These are phyloP conservation scores for Acanthosoma haemorrhoidale DNA, from an alignment of 2,888 invertebrate species.

Conservation along the genomic window DNA sequence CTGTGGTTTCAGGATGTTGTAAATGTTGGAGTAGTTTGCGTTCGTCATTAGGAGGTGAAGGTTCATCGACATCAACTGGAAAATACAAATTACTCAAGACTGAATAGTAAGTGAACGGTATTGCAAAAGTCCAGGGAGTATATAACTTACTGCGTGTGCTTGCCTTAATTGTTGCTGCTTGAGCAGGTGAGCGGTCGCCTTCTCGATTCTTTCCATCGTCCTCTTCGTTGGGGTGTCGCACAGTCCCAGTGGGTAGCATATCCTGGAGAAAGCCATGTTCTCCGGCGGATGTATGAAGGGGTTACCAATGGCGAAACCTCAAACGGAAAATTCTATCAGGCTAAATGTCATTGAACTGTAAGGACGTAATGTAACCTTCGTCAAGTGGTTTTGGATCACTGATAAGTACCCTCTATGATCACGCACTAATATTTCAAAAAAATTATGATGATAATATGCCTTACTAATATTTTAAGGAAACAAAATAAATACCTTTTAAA, in stretches of 20 bases:
- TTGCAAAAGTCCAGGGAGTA: too few species aligned
- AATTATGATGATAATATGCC: too few species aligned
- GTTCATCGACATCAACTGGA: conserved; percentile 38
- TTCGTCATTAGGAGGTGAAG: conserved; percentile 34
- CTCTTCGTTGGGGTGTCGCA: conserved; percentile 18
- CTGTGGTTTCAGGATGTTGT: conserved; percentile 36
- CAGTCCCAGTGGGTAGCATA: background rate
- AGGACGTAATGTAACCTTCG: too few species aligned
- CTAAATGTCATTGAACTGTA: too few species aligned
- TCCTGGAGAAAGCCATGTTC: background rate
- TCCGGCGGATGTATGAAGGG: conserved; percentile 66
- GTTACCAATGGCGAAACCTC: conserved; percentile 69
- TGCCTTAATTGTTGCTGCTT: background rate
- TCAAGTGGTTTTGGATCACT: too few species aligned
- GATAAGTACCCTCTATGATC: too few species aligned
- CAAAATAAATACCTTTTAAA: conserved; percentile 33
- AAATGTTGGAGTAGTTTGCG: conserved; percentile 36
- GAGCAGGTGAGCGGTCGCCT: background rate
- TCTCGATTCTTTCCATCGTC: conserved; percentile 1
- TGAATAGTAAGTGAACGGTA: too few species aligned
- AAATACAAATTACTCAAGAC: too few species aligned
- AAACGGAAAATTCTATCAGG: too few species aligned
- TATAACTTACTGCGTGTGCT: conserved; percentile 40
- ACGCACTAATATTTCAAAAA: too few species aligned
- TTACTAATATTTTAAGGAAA: too few species aligned